Conservation (phyloP, 2,888 invertebrate species). For the Lysandra coridon region DNA sequence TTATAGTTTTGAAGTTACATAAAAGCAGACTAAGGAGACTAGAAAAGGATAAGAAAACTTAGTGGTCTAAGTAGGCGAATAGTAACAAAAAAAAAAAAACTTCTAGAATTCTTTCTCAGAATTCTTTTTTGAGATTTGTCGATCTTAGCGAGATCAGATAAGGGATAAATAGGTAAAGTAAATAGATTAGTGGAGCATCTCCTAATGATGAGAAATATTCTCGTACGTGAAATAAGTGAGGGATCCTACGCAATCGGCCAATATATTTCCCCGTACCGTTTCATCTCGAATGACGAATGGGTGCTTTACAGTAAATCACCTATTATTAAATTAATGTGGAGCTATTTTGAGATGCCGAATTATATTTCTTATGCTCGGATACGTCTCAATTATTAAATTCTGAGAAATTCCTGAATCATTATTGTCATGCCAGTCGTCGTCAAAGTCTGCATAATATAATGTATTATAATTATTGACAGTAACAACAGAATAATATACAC, state of each 20-base stretch:
- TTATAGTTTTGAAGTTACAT: neutral
- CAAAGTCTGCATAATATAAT: neutral
- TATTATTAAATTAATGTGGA: slow-evolving; percentile 24
- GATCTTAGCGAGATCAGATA: slow-evolving; percentile 1
- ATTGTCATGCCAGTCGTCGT: neutral
- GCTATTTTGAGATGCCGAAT: neutral
- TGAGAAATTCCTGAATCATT: neutral
- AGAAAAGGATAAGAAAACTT: neutral
- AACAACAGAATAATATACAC: no score
- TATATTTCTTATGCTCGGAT: neutral
- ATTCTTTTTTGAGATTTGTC: neutral
- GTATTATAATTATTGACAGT: neutral
- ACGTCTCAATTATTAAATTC: neutral
- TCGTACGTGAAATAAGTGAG: neutral
- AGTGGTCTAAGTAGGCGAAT: neutral
- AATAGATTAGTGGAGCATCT: neutral
- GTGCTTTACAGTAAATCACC: slow-evolving; percentile 16
- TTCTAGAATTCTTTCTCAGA: neutral
- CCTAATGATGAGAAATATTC: slow-evolving; percentile 21
- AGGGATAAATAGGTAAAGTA: neutral
- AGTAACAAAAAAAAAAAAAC: neutral
- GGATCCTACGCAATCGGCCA: neutral
- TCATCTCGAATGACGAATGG: slow-evolving; percentile 1
- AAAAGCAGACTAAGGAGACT: neutral
- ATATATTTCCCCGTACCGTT: neutral